These are phyloP conservation scores for Platypus cylindrus DNA, from an alignment of 2,888 invertebrate species.

Conservation along the genomic window DNA sequence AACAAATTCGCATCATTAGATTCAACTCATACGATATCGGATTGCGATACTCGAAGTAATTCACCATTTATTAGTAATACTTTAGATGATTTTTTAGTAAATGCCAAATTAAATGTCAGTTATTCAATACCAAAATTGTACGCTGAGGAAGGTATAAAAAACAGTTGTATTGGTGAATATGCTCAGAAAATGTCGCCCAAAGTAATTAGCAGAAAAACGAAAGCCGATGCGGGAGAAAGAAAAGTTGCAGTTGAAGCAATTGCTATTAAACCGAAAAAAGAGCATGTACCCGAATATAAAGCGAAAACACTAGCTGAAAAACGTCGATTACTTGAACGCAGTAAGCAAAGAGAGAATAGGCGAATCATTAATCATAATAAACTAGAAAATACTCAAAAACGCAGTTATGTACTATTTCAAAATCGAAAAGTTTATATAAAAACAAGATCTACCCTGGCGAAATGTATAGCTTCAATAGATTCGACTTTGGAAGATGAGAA, in stretches of 20 bases:
- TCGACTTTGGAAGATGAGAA: constrained; percentile 23
- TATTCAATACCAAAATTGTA: constrained; percentile 31
- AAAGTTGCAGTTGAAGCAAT: constrained; percentile 10
- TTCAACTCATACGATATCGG: not conserved
- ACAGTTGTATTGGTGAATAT: no score
- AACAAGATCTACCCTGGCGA: constrained; percentile 8
- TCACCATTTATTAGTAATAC: constrained; percentile 38
- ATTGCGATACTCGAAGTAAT: no score
- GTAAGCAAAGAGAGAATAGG: constrained; percentile 10
- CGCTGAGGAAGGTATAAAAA: constrained; percentile 26
- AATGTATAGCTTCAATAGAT: constrained; percentile 18
- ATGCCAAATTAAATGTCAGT: constrained; percentile 35
- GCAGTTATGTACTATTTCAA: constrained; percentile 21
- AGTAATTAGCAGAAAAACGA: constrained; percentile 6
- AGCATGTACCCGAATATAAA: constrained; percentile 22
- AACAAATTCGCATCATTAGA: constrained; percentile 5
- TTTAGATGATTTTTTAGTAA: constrained; percentile 39
- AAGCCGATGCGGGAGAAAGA: no score
- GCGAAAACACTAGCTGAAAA: constrained; percentile 43
- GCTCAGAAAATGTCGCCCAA: constrained; percentile 15
- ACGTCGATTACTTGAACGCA: constrained; percentile 33
- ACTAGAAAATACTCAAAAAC: constrained; percentile 8
- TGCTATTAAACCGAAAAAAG: constrained; percentile 10
- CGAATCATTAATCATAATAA: constrained; percentile 12
- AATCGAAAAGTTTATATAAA: constrained; percentile 21